Base-by-base conservation (phyloP, 2,113 vertebrate genomes). In the Carlito syrichta region DNA sequence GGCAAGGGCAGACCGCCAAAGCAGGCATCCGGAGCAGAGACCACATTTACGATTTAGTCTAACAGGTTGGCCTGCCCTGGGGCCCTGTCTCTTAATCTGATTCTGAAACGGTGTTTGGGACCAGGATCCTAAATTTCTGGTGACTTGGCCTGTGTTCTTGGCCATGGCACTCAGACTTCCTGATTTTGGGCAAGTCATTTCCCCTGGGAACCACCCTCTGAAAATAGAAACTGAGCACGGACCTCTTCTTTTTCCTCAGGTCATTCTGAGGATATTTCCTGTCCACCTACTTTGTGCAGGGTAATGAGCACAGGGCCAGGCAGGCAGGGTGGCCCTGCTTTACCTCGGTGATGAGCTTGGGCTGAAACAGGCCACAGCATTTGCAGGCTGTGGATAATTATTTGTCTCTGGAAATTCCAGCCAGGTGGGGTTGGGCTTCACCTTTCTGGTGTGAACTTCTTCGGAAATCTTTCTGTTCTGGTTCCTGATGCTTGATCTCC, bases 361-460 rank as follows among this genome's bases (percentile, higher is more conserved):
- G 0, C 32, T 23, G 63, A 68, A 58, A 40, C 27, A 35, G 6
- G 32, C 32, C 16, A 20, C 30, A 32, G 2, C 1, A 0, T 48
- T 23, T 48, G 19, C 10, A 3, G 6, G 32, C 32, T 66, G 58
- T 20, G 3, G 3, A 23, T 23, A 32, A 40, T 30, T 68, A 35
- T 19, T 10, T 52, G 17, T 81, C 48, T 45, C 38, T 58, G 30
- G 69, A 78, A 56, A 71, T 56, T 25, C 58, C 19, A 68, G 45
- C 62, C 40, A 4, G 56, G 38, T 14, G 9, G 60, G 40, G 50
- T 50, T 50, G 43, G 40, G 32, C 30, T n/a, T n/a, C 68, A 7
- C 45, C 16, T 76, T 88, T 84, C 10, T 17, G 56, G 32, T 35
- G n/a, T 1, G 0, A 4, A 50, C 13, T 71, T 91, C 66, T 78